Evolutionary conservation across 2,888 invertebrate genomes (phyloP).

Genomic region (Mantis religiosa): DNA sequence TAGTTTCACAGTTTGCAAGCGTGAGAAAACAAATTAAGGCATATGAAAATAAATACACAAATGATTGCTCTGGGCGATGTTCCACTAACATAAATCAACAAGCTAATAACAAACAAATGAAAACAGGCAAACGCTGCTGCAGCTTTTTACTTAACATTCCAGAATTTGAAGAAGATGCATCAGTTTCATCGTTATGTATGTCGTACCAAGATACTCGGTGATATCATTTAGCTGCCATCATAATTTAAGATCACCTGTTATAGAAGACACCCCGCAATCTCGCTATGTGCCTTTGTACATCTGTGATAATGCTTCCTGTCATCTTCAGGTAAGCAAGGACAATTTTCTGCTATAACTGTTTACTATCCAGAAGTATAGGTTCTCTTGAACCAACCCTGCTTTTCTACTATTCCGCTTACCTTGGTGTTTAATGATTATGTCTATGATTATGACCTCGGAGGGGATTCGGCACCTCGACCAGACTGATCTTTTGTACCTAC

Average conservation of each 20-base stretch:
- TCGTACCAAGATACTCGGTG: neutral
- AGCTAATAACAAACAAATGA: neutral
- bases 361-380: neutral
- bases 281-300: neutral
- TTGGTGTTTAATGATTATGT: neutral
- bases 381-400: neutral
- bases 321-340: neutral
- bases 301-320: neutral
- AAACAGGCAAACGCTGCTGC: neutral
- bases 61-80: neutral
- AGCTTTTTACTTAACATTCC: neutral
- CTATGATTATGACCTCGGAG: no score
- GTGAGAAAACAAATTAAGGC: neutral
- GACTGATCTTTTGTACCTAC: no score
- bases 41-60: neutral
- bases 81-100: neutral
- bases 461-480: no score
- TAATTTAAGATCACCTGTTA: neutral
- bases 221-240: neutral
- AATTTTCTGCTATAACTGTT: neutral
- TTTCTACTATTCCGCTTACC: neutral
- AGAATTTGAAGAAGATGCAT: neutral
- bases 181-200: neutral
- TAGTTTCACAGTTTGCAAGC: neutral
- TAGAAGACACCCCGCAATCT: neutral